Percentiles rank a stretch among this genome's conserved stretches.
phyloP scores from a whole-genome alignment of 1,140 invertebrate genomes.

The Hyles vespertilio region DNA sequence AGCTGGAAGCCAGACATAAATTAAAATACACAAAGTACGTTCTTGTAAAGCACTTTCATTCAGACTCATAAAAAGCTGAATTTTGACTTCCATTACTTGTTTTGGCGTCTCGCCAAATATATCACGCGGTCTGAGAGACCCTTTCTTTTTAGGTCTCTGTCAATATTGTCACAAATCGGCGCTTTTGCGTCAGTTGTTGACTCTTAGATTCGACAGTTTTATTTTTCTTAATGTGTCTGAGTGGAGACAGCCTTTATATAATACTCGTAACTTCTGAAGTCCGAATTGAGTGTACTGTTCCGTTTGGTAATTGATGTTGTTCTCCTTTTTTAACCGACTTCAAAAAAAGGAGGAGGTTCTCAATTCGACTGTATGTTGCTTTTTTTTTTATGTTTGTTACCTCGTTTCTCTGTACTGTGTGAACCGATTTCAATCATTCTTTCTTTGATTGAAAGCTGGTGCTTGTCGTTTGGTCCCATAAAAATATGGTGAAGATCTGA shows the following conservation, averaged over 20 bases:
- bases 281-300: neutral
- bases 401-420: no score
- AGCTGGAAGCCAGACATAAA: neutral
- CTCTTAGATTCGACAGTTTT: neutral
- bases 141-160: conserved; percentile 27
- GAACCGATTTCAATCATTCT: no score
- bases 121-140: conserved; percentile 16
- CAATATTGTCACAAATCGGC: conserved; percentile 24
- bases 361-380: no score
- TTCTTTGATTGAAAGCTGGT: no score
- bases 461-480: no score
- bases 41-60: neutral
- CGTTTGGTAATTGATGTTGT: no score
- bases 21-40: conserved; percentile 1
- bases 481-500: no score
- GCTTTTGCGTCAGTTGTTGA: neutral
- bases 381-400: no score
- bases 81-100: conserved; percentile 29
- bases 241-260: neutral
- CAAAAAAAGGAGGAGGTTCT: no score
- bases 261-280: neutral
- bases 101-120: conserved; percentile 25
- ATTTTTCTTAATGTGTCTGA: neutral
- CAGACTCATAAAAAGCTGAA: conserved; percentile 8
- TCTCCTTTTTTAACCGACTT: no score